These are phyloP conservation scores for Spheniscus mendiculus DNA, from an alignment of 2,113 vertebrate genomes.

Conservation along the genomic window DNA sequence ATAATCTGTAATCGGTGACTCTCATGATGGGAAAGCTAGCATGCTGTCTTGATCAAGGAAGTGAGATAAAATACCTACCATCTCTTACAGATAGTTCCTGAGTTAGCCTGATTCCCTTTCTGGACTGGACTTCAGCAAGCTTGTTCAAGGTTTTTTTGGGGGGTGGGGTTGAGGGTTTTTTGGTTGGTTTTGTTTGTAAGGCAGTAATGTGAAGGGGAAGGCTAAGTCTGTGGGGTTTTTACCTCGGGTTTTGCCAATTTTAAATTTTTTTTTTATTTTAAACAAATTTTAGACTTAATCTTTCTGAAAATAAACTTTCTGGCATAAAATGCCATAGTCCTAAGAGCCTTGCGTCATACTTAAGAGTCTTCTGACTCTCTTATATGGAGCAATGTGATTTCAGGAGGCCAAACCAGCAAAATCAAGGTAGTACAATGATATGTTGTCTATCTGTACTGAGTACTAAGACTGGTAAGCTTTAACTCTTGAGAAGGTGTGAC, in stretches of 20 bases:
- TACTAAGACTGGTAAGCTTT: background rate
- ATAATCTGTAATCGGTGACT: background rate
- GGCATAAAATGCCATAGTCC: background rate
- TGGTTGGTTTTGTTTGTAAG: background rate
- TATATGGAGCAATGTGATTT: background rate
- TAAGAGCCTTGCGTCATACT: background rate
- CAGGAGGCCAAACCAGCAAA: background rate
- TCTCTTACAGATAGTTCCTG: background rate
- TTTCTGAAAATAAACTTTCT: background rate
- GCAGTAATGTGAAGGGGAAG: background rate
- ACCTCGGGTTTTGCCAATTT: background rate
- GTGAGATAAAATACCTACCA: background rate
- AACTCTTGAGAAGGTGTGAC: background rate
- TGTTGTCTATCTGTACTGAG: background rate
- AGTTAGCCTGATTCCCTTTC: background rate
- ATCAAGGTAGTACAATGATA: background rate
- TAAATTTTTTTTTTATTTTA: background rate
- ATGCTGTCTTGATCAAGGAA: background rate
- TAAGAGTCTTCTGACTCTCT: background rate
- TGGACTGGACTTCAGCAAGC: background rate
- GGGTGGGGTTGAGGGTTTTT: rapidly evolving
- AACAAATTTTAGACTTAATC: background rate
- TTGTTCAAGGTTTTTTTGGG: background rate
- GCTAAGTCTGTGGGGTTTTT: background rate
- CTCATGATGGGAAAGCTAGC: background rate